Evolutionary conservation across 2,113 vertebrate genomes (phyloP), one percentile per base, ranked within the genome.

Genomic region (Notarius lentiginosus): DNA sequence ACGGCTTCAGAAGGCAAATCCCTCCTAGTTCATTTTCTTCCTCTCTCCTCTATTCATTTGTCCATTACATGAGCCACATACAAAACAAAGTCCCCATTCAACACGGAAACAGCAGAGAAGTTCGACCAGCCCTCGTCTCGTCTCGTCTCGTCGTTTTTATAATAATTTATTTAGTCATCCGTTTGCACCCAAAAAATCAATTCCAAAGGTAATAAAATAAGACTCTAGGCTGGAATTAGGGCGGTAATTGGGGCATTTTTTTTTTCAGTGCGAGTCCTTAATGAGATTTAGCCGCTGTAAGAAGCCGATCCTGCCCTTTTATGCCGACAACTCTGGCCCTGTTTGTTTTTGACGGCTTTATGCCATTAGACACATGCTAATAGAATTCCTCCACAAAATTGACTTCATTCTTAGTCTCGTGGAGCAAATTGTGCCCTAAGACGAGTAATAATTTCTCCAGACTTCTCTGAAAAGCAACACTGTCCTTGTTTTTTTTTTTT

Each of bases 331-430:
- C 86, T 87, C 91, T 91, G 89, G 77, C 86, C 88, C 86, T 93
- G 90, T 93, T 94, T 94, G 90, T 93, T 92, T 92, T 89, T 89
- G 88, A 92, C 91, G 91, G 92, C 91, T 93, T 93, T 91, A 88
- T 92, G 93, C 92, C 90, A 92, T 93, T 87, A 92, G 92, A 93
- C 91, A 92, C 88, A 89, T 90, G 87, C 90, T 94, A 94, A 94
- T 93, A 92, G 91, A 92, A 93, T 93, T 93, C 93, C 90, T 91
- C 90, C 91, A 91, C 90, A 89, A 93, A 94, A 93, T 94, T 90
- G 92, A 91, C 91, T 91, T 63, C 75, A 84, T 91, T 89, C 91
- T 89, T 92, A 85, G 76, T 92, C 82, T 91, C 56, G 24, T 87
- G 81, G 92, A 89, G 90, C 87, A 87, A 63, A 92, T 88, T 92